Evolutionary conservation across 2,888 invertebrate species (phyloP).

Genomic region (Strigamia maritima): DNA sequence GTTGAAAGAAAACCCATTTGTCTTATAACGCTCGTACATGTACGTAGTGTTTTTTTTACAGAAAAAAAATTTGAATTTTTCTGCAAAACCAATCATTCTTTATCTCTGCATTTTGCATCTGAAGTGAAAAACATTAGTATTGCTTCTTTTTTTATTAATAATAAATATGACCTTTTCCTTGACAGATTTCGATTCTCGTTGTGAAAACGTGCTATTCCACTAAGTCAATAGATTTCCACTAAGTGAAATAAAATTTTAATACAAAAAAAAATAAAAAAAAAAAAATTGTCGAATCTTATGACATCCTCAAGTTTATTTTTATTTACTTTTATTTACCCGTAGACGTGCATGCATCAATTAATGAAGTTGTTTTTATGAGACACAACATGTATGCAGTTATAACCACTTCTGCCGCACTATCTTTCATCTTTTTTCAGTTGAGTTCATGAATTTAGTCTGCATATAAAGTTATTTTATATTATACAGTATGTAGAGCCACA

Average conservation of each 20-base stretch:
- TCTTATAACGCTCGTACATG: not conserved
- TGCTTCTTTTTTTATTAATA: not conserved
- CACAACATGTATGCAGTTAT: no score
- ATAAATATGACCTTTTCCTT: not conserved
- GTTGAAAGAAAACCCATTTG: slow-evolving; percentile 4
- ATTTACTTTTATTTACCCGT: no score
- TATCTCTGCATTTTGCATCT: not conserved
- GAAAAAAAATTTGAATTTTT: not conserved
- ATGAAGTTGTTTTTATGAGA: no score
- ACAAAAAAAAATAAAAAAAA: no score
- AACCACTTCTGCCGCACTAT: no score
- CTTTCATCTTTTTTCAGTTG: no score
- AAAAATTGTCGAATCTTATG: no score
- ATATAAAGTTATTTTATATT: not conserved
- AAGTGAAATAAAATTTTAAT: not conserved
- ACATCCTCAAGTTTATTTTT: no score
- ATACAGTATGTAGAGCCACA: not conserved
- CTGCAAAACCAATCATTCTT: not conserved
- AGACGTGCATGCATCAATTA: no score
- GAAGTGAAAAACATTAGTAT: not conserved
- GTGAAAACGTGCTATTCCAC: not conserved
- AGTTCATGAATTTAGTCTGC: not conserved
- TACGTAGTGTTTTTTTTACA: not conserved
- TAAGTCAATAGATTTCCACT: not conserved
- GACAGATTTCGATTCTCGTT: not conserved